Evolutionary conservation across 2,113 vertebrate species (phyloP), one percentile per base, ranked within the genome.

Genomic region (Alouatta palliata): DNA sequence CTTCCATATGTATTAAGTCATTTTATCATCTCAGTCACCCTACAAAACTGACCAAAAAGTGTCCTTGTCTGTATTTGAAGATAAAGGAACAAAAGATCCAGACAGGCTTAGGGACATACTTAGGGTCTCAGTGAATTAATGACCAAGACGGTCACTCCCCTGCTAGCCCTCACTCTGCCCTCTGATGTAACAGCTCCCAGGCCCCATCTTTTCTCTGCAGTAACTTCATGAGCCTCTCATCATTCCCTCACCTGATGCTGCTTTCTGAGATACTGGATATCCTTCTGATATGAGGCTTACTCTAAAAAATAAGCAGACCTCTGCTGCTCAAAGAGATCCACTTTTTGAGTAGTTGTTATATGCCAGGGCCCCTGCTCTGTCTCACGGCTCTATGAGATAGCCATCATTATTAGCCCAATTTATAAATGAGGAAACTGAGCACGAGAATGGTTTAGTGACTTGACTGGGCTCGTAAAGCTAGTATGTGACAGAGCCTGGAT

Each of bases 81-180:
- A 58, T 71, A 79, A 83, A 35, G 23, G 83, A 56, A 87, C 47
- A 84, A 73, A 73, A 93, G 75, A 56, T 32, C 76, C 84, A 85
- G 90, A 27, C 1, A 54, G 88, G 8, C 37, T 77, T 49, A 61
- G 61, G 79, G 58, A 89, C 89, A 37, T 2, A 20, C 19, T 54
- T 16, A 92, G 47, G 20, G 47, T 52, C 77, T 91, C 13, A 14
- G 12, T 49, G 68, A 91, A 92, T 49, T 23, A 89, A 49, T 58
- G 70, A 76, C 47, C 20, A 35, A 32, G 75, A 83, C 20, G 0
- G 21, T 71, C 37, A n/a, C 49, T 68, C 64, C 52, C 12, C 54
- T 49, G 35, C 61, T 11, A 43, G 35, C 19, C 68, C 40, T 79
- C 5, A 35, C 16, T 87, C 23, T 27, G 9, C 35, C 27, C 45